Evolutionary conservation across 2,888 invertebrate genomes (phyloP), one percentile per base, ranked within the genome.

Genomic region (Caenorhabditis wallacei): DNA sequence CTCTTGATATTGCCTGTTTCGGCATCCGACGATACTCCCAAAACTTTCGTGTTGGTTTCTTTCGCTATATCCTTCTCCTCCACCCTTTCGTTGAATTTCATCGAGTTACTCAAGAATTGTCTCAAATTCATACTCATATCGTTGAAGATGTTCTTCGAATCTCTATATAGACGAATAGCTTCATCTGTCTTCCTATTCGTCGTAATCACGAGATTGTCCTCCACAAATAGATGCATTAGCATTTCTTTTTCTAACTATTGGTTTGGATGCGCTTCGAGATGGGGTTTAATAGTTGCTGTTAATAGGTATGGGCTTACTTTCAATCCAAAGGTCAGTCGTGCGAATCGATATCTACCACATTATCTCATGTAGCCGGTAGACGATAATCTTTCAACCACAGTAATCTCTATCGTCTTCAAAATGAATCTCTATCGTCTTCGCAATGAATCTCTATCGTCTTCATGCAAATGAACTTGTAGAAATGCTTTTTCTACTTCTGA

Each of bases 401-500:
- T 16, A 85, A n/a, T n/a, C n/a, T n/a, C n/a, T n/a, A n/a, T n/a
- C n/a, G n/a, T n/a, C n/a, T 68, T 35, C 86, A 61, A 0, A 69
- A 69, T 1, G 35, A 48, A 37, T 88, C 80, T 16, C 70, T 24
- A 13, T 70, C 70, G 0, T 20, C 20, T 68, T 35, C 86, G 66
- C 0, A 69, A 69, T 1, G 35, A 48, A 37, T 88, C 80, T 16
- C 70, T 24, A 13, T 70, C 70, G 0, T 20, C 20, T 35, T 61
- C 61, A 5, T 71, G 40, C 0, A 87, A 37, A 0, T 26, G 53
- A 0, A 87, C 68, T 54, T 82, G 78, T 5, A 80, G 71, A 20
- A 88, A 87, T 2, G 88, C 87, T n/a, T 82, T 84, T 24, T 87
- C 85, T 0, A 87, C 61, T n/a, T 61, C 61, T 7, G 61, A 22